A percentile compares a stretch with the other conserved stretches of the same genome.
phyloP scores from a whole-genome alignment of 2,113 vertebrate genomes.

The Protomyctophum bolini region DNA sequence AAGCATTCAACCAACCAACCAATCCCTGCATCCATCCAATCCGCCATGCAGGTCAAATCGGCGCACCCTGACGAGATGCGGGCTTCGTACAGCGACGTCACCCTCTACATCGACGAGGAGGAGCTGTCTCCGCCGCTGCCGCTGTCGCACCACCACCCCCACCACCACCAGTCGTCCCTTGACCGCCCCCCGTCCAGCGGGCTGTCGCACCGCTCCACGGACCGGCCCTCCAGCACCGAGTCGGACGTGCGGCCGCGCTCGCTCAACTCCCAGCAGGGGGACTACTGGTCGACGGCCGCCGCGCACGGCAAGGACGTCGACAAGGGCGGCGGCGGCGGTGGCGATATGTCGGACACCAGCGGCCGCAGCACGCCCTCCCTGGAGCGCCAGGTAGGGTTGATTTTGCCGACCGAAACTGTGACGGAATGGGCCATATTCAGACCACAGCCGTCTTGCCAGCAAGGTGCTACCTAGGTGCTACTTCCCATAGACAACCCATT shows the following conservation, averaged over 20 bases:
- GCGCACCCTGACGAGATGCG: slow-evolving; percentile 90
- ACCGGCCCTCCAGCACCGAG: slow-evolving; percentile 86
- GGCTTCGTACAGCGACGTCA: slow-evolving; percentile 95
- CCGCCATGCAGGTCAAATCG: slow-evolving; percentile 73
- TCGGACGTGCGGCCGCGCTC: slow-evolving; percentile 86
- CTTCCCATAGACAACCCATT: too few species aligned
- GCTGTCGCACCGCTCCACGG: slow-evolving; percentile 80
- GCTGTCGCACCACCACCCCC: slow-evolving; percentile 84
- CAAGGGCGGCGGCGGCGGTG: slow-evolving; percentile 87
- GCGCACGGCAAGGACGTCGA: slow-evolving; percentile 83
- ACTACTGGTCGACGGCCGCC: slow-evolving; percentile 88
- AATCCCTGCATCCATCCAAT: too few species aligned
- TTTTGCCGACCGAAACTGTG: too few species aligned
- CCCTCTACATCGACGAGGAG: slow-evolving; percentile 95
- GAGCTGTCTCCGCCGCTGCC: slow-evolving; percentile 92
- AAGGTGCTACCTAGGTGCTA: too few species aligned
- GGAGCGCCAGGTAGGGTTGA: slow-evolving; percentile 82
- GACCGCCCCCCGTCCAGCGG: slow-evolving; percentile 73
- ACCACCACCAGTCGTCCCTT: slow-evolving; percentile 63
- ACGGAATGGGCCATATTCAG: too few species aligned
- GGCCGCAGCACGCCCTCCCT: slow-evolving; percentile 92
- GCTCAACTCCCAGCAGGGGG: slow-evolving; percentile 81
- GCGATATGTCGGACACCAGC: slow-evolving; percentile 87
- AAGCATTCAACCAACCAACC: too few species aligned
- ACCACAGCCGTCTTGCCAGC: too few species aligned